Base-by-base conservation (phyloP, 2,113 vertebrate species). In the Hirundichthys speculiger region DNA sequence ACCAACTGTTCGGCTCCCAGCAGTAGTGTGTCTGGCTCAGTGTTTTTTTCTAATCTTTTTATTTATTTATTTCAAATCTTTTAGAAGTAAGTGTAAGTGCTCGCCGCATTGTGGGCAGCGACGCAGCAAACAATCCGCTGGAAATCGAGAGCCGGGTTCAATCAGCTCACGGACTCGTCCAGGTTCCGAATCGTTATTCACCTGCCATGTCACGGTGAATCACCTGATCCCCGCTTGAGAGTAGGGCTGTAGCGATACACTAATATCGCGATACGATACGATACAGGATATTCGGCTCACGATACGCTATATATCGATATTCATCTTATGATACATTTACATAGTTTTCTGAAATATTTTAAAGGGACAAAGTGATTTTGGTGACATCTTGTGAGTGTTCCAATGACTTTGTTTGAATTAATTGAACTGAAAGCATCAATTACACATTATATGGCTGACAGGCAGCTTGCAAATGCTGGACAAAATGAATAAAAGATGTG, bases 1-100 rank as follows among this genome's bases (percentile, higher is more conserved):
- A 25, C 65, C 72, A 73, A 72, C 77, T 77, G 77, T 46, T 68
- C 16, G 11, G 22, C 42, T 80, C 70, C 71, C 68, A 63, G 73
- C 64, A 61, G 77, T 1, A 12, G 18, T 38, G 21, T 27, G 64
- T 47, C 61, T 74, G 64, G 47, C 58, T 71, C 13, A 0, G 11
- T 43, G 41, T 64, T 22, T 34, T 40, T 53, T 53, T 15, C n/a
- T 20, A 13, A 16, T 25, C 19, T 5, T 40, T 25, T n/a, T 4
- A 15, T 40, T 13, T n/a, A n/a, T n/a, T n/a, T n/a, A n/a, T n/a
- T n/a, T n/a, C 9, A 47, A 24, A 47, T 30, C 69, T 61, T 34
- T n/a, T 13, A 27, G 20, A 50, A 40, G 62, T 46, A 63, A 57
- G 45, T 40, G 49, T 48, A 22, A 54, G 22, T 8, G 41, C 52